phyloP scores from a whole-genome alignment of 2,888 invertebrate species.

The Clistopyga incitator region DNA sequence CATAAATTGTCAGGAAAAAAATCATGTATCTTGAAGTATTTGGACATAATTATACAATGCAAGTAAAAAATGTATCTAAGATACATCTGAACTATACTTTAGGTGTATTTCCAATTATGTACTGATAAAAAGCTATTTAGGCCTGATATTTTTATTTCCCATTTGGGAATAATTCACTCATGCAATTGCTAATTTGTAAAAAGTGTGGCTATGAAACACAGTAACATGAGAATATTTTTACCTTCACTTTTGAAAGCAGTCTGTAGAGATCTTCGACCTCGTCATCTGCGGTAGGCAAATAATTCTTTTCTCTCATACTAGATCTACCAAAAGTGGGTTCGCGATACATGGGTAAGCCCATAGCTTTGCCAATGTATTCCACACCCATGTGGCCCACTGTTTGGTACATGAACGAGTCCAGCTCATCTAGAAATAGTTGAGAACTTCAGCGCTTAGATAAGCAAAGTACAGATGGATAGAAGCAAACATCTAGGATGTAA shows the following conservation, averaged over 20 bases:
- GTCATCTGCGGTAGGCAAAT: constrained; percentile 93
- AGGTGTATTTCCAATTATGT: too few species aligned
- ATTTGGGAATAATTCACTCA: too few species aligned
- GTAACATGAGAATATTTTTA: constrained; percentile 77
- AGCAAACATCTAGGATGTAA: constrained; percentile 31
- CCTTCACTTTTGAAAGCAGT: constrained; percentile 92
- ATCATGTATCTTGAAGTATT: too few species aligned
- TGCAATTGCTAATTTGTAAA: too few species aligned
- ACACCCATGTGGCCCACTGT: constrained; percentile 99
- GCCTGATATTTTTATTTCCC: too few species aligned
- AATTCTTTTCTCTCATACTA: constrained; percentile 91
- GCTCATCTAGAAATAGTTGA: constrained; percentile 88
- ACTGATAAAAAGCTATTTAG: too few species aligned
- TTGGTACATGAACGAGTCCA: constrained; percentile 99
- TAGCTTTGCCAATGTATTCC: constrained; percentile 95
- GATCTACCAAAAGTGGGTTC: constrained; percentile 94
- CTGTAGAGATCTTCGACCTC: constrained; percentile 98
- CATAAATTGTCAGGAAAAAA: too few species aligned
- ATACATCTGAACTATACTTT: too few species aligned
- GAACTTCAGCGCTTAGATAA: neutral
- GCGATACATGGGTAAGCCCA: constrained; percentile 96
- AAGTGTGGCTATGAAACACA: neutral
- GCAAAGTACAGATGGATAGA: constrained; percentile 50
- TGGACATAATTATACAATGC: too few species aligned
- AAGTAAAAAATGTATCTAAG: too few species aligned